Evolutionary conservation across 2,888 invertebrate genomes (phyloP).

Genomic region (Thera britannica): DNA sequence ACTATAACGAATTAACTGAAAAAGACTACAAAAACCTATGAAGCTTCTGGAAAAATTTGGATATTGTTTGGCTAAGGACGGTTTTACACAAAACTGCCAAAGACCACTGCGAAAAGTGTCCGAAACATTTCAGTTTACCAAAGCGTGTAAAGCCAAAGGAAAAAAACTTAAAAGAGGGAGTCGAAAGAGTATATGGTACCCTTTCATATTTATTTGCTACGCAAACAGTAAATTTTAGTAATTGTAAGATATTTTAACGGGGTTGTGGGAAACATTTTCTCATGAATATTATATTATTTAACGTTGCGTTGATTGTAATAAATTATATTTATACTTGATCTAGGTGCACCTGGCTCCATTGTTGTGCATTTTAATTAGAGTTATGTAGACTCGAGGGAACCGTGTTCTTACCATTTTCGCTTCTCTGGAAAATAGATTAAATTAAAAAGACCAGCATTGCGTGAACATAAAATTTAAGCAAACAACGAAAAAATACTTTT

Average conservation of each 20-base stretch:
- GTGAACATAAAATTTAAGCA: too few species aligned
- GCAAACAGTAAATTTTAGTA: neutral
- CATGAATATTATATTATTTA: slow-evolving; percentile 13
- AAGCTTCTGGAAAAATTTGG: too few species aligned
- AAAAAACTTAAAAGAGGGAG: neutral
- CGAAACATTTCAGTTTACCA: neutral
- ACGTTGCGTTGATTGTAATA: slow-evolving; percentile 15
- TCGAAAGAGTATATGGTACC: neutral
- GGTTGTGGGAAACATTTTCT: slow-evolving; percentile 10
- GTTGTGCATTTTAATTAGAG: slow-evolving; percentile 17
- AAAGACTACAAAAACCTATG: too few species aligned
- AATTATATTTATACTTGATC: slow-evolving; percentile 13
- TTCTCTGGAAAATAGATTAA: too few species aligned
- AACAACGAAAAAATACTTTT: too few species aligned
- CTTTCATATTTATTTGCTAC: neutral
- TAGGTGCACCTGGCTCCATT: slow-evolving; percentile 13
- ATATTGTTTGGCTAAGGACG: too few species aligned
- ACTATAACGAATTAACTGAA: too few species aligned
- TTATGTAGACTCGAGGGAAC: slow-evolving; percentile 5
- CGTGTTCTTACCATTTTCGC: slow-evolving; percentile 1
- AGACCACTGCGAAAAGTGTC: neutral
- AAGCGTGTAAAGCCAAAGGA: neutral
- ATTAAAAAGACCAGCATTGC: too few species aligned
- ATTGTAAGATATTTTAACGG: neutral
- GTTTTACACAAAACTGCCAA: too few species aligned